Conservation (phyloP, 2,797 vertebrate species). For the Pitangus sulphuratus region DNA sequence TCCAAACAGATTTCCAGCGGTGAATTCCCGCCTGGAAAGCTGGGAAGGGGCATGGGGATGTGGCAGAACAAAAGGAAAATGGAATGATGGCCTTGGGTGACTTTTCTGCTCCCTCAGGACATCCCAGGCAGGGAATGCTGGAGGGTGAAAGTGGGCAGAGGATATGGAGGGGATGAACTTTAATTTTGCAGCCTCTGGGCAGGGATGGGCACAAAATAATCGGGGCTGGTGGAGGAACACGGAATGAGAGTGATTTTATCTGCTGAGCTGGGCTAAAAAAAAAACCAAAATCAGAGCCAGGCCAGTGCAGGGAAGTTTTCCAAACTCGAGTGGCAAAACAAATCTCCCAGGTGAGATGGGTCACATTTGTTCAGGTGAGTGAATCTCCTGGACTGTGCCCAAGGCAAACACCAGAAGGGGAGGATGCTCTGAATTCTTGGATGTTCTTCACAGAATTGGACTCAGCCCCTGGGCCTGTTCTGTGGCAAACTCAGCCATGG, state of each 20-base stretch:
- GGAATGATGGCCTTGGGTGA: not conserved
- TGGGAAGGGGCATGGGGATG: not conserved
- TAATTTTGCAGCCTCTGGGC: not conserved
- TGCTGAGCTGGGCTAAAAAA: not conserved
- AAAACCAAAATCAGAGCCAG: not conserved
- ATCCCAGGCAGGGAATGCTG: not conserved
- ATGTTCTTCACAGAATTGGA: not conserved
- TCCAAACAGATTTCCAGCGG: not conserved
- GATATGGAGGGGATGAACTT: not conserved
- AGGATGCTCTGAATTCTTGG: not conserved
- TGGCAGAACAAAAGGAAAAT: not conserved
- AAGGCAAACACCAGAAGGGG: not conserved
- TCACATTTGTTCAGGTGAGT: accelerated
- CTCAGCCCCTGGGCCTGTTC: not conserved
- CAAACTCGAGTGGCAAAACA: not conserved
- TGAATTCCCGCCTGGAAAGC: not conserved
- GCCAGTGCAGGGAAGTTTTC: not conserved
- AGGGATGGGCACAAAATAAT: not conserved
- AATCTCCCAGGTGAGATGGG: not conserved
- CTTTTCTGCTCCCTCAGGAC: not conserved
- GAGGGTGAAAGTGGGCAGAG: no score
- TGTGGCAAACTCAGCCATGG: not conserved
- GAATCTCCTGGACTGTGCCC: not conserved
- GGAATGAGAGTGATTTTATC: accelerated
- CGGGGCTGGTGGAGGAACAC: not conserved